phyloP scores from a whole-genome alignment of 2,797 vertebrate genomes.

The Danionella dracula region DNA sequence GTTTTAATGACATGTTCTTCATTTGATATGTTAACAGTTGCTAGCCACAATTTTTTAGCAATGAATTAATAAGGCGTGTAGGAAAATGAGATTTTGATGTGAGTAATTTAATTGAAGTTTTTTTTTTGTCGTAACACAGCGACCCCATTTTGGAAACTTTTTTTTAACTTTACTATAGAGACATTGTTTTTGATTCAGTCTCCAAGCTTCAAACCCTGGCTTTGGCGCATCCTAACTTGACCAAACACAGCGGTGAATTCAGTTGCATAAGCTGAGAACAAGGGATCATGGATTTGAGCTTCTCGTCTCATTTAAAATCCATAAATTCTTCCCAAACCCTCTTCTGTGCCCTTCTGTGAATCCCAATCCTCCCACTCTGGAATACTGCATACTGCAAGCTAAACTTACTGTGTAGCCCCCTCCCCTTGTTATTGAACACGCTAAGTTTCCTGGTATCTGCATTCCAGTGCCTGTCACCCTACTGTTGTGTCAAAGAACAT shows the following conservation, averaged over 20 bases:
- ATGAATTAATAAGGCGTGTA: no score
- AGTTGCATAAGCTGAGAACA: constrained; percentile 38
- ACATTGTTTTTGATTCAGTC: constrained; percentile 1
- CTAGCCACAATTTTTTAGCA: no score
- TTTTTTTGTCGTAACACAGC: not conserved
- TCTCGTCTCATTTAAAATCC: constrained; percentile 55
- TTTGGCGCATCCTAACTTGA: constrained; percentile 4
- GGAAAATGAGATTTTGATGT: not conserved
- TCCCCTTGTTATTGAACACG: constrained; percentile 52
- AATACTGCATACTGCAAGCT: constrained; percentile 68
- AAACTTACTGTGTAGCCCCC: constrained; percentile 57
- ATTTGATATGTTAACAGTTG: no score
- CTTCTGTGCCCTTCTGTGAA: constrained; percentile 44
- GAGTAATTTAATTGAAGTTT: not conserved
- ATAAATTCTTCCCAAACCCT: constrained; percentile 47
- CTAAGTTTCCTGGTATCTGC: constrained; percentile 72
- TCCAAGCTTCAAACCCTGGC: constrained; percentile 3
- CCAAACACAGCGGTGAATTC: constrained; percentile 9
- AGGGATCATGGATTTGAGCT: constrained; percentile 53
- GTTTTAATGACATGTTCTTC: no score
- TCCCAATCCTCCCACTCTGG: constrained; percentile 56
- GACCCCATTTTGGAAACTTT: not conserved
- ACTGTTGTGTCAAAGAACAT: constrained; percentile 52
- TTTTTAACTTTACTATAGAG: constrained; percentile 3
- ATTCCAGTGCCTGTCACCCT: constrained; percentile 68